Base-by-base conservation (phyloP, 2,113 vertebrate species). In the Shinisaurus crocodilurus region DNA sequence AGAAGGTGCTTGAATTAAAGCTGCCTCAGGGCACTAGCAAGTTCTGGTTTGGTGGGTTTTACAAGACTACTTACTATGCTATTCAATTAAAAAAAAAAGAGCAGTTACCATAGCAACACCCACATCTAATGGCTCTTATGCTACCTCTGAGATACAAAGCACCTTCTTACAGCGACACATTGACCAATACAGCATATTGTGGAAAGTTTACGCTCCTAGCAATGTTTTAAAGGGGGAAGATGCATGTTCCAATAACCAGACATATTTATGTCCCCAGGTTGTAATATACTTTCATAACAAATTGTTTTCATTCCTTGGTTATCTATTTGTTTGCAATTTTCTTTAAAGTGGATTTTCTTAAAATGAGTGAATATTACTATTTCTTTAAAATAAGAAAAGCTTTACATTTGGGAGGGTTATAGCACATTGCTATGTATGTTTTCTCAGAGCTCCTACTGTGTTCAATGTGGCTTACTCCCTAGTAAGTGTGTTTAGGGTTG, bases 1-100 rank as follows among this genome's bases (percentile, higher is more conserved):
- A 96, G 94, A 96, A 97, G 94, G 94, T 96, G 93, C 92, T 96
- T 96, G 95, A 96, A 94, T 96, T 97, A 97, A 96, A 95, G 93
- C 94, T 96, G 95, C 96, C 96, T 97, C 93, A 85, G 94, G 95
- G 95, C 95, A 95, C 88, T 88, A 94, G 93, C 94, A 97, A 97
- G 96, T 97, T 97, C 96, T 95, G 96, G 96, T 94, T 97, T 97
- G 96, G 96, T 97, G 95, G 96, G 96, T 97, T 97, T 97, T 97
- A 97, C 96, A 97, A 97, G 97, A 97, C 95, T 96, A 97, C 96
- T 97, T 97, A 96, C 96, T 96, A 96, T 96, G 96, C 96, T 97
- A 96, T 97, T 97, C 95, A 96, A 96, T 97, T 97, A 95, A 94
- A 96, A 96, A 94, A 86, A 94, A 96, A 92, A 95, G 95, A 94